phyloP scores from a whole-genome alignment of 2,797 vertebrate genomes.

The Apogon hyalosoma region DNA sequence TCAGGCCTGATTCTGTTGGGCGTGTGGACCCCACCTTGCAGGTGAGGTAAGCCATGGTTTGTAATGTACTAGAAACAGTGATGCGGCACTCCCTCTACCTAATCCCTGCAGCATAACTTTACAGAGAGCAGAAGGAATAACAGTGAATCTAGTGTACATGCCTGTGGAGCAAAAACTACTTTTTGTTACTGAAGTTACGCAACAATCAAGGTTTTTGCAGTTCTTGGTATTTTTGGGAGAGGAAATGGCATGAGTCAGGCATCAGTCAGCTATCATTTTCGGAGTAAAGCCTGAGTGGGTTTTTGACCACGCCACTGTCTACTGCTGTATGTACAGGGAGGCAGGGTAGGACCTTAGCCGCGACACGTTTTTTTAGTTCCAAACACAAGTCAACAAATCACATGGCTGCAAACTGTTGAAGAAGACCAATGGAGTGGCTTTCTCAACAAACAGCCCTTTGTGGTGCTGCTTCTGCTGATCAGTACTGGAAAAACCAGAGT shows the following conservation, averaged over 20 bases:
- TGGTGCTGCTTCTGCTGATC: constrained; percentile 40
- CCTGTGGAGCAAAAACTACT: constrained; percentile 7
- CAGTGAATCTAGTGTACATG: constrained; percentile 2
- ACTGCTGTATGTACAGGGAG: not conserved
- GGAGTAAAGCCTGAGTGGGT: constrained; percentile 20
- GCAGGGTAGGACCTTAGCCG: constrained; percentile 16
- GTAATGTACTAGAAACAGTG: not conserved
- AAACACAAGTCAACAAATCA: constrained; percentile 60
- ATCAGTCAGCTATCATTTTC: constrained; percentile 34
- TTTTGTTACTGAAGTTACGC: constrained; percentile 18
- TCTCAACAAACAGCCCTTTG: constrained; percentile 63
- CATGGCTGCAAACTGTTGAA: constrained; percentile 28
- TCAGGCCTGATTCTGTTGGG: constrained; percentile 68
- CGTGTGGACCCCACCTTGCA: constrained; percentile 52
- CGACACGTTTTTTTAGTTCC: constrained; percentile 40
- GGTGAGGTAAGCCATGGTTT: constrained; percentile 40
- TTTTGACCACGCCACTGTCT: constrained; percentile 16
- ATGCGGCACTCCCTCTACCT: constrained; percentile 41
- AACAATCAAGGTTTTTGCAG: constrained; percentile 23
- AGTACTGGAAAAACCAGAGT: constrained; percentile 68
- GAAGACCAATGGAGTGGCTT: constrained; percentile 51
- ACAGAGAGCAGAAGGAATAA: not conserved
- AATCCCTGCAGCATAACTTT: not conserved
- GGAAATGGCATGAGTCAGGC: constrained; percentile 59
- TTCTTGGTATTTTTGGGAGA: constrained; percentile 33